A percentile compares a stretch with the other conserved stretches of the same genome.
phyloP scores from a whole-genome alignment of 1,140 invertebrate species.

The Nautilus pompilius region DNA sequence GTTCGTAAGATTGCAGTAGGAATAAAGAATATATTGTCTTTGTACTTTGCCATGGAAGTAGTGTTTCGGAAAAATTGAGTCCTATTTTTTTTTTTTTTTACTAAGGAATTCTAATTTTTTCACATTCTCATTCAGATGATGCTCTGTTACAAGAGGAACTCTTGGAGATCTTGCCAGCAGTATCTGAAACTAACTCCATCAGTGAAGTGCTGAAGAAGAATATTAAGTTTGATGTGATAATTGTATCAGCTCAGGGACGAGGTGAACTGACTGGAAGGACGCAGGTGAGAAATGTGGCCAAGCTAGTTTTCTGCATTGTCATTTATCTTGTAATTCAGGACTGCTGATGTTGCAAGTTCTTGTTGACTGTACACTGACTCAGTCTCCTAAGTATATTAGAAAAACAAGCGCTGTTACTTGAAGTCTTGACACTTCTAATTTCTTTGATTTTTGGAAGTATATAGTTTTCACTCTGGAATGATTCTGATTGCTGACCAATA shows the following conservation, averaged over 20 bases:
- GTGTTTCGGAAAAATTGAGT: too few species aligned
- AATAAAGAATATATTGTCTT: too few species aligned
- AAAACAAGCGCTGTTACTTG: neutral
- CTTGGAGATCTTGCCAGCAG: slow-evolving; percentile 61
- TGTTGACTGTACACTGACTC: neutral
- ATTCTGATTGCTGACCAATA: too few species aligned
- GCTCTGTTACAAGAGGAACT: slow-evolving; percentile 62
- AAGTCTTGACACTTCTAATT: too few species aligned
- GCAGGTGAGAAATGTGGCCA: slow-evolving; percentile 54
- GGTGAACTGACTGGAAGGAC: slow-evolving; percentile 57
- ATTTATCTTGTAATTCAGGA: neutral
- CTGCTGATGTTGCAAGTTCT: neutral
- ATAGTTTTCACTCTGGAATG: too few species aligned
- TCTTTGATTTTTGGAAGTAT: too few species aligned
- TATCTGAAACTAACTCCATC: slow-evolving; percentile 65
- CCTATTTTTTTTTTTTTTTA: too few species aligned
- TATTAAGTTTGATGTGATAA: slow-evolving; percentile 63
- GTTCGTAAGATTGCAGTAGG: too few species aligned
- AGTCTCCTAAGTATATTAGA: neutral
- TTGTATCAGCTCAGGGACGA: slow-evolving; percentile 62
- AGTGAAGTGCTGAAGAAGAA: slow-evolving; percentile 62
- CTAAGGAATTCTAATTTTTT: too few species aligned
- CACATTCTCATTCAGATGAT: slow-evolving; percentile 58
- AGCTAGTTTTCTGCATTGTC: neutral
- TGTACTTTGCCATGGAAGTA: too few species aligned